Conservation (phyloP, 1,140 invertebrate genomes). For the Drosophila prosaltans region DNA sequence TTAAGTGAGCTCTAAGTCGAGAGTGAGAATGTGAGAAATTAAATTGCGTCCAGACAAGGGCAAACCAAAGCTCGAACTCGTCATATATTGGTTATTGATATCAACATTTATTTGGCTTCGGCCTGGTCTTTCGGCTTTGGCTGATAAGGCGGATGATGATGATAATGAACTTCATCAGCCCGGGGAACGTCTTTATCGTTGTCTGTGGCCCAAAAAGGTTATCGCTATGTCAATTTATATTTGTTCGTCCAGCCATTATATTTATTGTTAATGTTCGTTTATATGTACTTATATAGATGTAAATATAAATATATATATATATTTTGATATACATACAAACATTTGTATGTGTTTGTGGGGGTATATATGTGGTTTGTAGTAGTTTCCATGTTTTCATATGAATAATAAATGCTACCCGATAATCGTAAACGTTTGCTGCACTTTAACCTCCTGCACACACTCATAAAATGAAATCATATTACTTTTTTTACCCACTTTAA, state of each 20-base stretch:
- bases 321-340: not conserved
- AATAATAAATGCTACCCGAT: conserved; percentile 57
- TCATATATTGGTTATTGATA: conserved; percentile 34
- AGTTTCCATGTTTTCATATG: conserved; percentile 56
- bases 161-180: conserved; percentile 1
- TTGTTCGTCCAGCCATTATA: conserved; percentile 60
- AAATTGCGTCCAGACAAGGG: conserved; percentile 42
- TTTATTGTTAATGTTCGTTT: conserved; percentile 54
- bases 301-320: not conserved
- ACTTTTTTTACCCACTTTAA: conserved; percentile 31
- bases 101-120: conserved; percentile 45
- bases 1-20: not conserved
- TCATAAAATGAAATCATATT: conserved; percentile 46
- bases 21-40: conserved; percentile 35
- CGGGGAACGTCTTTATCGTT: conserved; percentile 45
- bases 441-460: conserved; percentile 41
- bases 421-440: conserved; percentile 54
- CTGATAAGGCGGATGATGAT: conserved; percentile 22
- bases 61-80: conserved; percentile 16
- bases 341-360: conserved; percentile 14
- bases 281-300: conserved; percentile 1
- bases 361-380: conserved; percentile 18
- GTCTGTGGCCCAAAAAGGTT: conserved; percentile 54
- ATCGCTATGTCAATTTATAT: conserved; percentile 61
- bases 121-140: conserved; percentile 14